Evolutionary conservation across 2,888 invertebrate species (phyloP).

Genomic region (Salticus scenicus): DNA sequence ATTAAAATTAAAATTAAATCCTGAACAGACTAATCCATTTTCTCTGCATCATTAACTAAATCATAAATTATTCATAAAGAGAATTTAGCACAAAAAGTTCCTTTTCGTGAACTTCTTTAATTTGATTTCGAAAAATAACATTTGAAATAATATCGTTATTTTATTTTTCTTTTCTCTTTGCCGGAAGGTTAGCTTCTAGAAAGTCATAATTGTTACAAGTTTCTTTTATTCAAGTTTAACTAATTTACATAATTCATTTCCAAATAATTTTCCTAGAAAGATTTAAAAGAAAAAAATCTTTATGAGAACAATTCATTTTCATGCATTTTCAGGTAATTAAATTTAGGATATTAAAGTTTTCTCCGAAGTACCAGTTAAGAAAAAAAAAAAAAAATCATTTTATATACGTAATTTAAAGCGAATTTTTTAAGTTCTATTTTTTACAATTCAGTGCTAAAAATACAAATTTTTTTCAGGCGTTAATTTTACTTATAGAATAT

Average conservation of each 20-base stretch:
- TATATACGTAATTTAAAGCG: no score
- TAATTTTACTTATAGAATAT: no score
- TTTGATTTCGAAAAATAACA: neutral
- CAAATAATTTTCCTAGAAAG: neutral
- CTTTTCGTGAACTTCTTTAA: neutral
- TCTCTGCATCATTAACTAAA: neutral
- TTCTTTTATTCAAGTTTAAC: neutral
- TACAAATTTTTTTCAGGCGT: no score
- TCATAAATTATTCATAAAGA: conserved; percentile 5
- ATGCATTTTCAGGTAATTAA: neutral
- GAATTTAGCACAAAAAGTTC: neutral
- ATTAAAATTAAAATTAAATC: neutral
- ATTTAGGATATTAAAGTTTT: neutral
- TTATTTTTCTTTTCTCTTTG: neutral
- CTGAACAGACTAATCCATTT: neutral
- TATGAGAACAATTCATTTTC: no score
- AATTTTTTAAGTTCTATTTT: no score
- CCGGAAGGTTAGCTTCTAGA: neutral
- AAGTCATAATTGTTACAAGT: neutral
- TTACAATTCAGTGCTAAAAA: no score
- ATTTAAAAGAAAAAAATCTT: no score
- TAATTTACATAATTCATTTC: conserved; percentile 9
- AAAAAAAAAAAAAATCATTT: no score
- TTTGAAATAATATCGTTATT: neutral
- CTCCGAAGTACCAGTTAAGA: neutral